These are phyloP conservation scores for Camelus bactrianus DNA, from an alignment of 2,113 vertebrate genomes.

Conservation along the genomic window DNA sequence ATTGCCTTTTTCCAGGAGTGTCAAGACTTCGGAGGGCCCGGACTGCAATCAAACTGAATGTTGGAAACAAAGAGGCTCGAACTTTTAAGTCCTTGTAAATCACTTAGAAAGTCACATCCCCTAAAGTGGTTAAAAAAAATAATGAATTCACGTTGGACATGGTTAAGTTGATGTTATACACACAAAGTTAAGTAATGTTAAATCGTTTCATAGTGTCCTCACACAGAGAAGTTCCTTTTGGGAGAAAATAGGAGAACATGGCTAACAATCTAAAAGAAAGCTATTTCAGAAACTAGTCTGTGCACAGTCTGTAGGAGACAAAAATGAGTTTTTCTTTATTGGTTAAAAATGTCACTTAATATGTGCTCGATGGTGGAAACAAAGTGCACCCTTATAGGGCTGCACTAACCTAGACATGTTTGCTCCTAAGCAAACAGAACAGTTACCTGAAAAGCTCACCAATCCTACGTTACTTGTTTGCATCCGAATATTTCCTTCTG, in stretches of 20 bases:
- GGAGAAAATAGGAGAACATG: conserved; percentile 8
- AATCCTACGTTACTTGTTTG: not conserved
- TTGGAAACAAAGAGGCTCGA: not conserved
- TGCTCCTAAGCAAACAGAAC: not conserved
- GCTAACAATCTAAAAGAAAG: conserved; percentile 42
- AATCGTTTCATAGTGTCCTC: not conserved
- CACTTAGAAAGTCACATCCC: not conserved
- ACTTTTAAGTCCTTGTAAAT: not conserved
- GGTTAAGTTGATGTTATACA: not conserved
- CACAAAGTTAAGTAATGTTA: not conserved
- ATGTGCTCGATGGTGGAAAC: not conserved
- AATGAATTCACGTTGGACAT: not conserved
- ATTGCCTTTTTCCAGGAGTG: not conserved
- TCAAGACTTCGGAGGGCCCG: not conserved
- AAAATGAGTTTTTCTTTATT: conserved; percentile 24
- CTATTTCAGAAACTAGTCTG: not conserved
- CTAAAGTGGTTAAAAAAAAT: not conserved
- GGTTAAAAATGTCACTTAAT: not conserved
- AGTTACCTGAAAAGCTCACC: not conserved
- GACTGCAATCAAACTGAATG: not conserved
- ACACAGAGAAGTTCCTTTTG: not conserved
- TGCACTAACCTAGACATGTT: not conserved
- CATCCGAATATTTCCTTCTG: conserved; percentile 7
- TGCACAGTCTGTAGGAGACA: not conserved
- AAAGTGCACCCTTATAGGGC: not conserved